Base-by-base conservation (phyloP, 2,113 vertebrate species). In the Monopterus albus region DNA sequence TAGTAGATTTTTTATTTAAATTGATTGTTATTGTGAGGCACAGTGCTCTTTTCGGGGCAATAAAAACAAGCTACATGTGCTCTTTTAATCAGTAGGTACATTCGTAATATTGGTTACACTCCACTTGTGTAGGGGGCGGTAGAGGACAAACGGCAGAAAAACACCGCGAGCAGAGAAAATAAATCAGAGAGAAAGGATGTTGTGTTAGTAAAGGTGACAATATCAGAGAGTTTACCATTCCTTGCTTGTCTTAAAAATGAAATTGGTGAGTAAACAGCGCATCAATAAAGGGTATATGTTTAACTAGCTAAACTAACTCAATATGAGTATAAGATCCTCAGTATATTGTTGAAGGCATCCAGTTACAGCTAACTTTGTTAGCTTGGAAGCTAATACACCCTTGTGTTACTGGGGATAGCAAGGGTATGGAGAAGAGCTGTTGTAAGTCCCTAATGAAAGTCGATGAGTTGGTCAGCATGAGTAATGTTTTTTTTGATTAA, bases 231-330 rank as follows among this genome's bases (percentile, higher is more conserved):
- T 17, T 52, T 42, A 63, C 29, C 3, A 20, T 2, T 6, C n/a
- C 0, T 10, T 23, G 2, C 14, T 33, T 15, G 1, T 13, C 12
- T 62, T 52, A 20, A 69, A 79, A 71, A 91, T 91, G 87, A 91
- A 89, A 56, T 23, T 91, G 85, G 90, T 90, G 55, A 88, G 90
- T 90, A 56, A 56, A 58, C 0, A 5, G 10, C 5, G 0, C 6
- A 12, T 4, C 31, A 75, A 72, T 72, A 25, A 49, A 29, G 1
- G 10, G 1, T 0, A 20, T 0, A 3, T 31, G 13, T 25, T 47
- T 5, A 0, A 38, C 7, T 1, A 23, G 4, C 3, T 3, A 13
- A 7, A 2, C 8, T 4, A 52, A 29, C n/a, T 1, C 0, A 6
- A 1, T 1, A 29, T 15, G 18, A 11, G 5, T 36, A 8, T 25